Evolutionary conservation across 2,797 vertebrate genomes (phyloP).

Genomic region (Periparus ater): DNA sequence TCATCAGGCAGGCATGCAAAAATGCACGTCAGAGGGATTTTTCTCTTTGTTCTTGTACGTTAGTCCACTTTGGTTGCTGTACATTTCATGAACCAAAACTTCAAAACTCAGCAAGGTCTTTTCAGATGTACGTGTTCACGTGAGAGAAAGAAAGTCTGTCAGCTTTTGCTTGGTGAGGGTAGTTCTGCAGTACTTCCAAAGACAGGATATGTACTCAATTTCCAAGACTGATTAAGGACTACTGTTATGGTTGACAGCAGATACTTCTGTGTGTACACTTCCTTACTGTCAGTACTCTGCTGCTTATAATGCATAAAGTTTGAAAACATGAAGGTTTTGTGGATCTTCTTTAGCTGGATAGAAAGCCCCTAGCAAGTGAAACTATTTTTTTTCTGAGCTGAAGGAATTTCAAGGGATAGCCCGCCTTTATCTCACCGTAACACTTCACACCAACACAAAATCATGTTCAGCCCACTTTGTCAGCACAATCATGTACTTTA

Average conservation of each 20-base stretch:
- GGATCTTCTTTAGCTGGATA: neutral
- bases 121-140: neutral
- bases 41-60: neutral
- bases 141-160: neutral
- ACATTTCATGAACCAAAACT: fast-evolving
- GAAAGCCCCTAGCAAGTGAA: neutral
- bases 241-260: neutral
- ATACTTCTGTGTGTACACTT: neutral
- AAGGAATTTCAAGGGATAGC: neutral
- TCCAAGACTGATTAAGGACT: neutral
- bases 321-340: neutral
- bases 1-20: neutral
- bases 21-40: neutral
- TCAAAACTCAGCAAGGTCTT: neutral
- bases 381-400: neutral
- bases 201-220: neutral
- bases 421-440: neutral
- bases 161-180: neutral
- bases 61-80: neutral
- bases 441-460: neutral
- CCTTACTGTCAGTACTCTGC: neutral
- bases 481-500: neutral
- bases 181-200: neutral
- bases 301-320: neutral
- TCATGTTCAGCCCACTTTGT: neutral